Base-by-base conservation (phyloP, 2,888 invertebrate genomes). In the Hypercompe scribonia region DNA sequence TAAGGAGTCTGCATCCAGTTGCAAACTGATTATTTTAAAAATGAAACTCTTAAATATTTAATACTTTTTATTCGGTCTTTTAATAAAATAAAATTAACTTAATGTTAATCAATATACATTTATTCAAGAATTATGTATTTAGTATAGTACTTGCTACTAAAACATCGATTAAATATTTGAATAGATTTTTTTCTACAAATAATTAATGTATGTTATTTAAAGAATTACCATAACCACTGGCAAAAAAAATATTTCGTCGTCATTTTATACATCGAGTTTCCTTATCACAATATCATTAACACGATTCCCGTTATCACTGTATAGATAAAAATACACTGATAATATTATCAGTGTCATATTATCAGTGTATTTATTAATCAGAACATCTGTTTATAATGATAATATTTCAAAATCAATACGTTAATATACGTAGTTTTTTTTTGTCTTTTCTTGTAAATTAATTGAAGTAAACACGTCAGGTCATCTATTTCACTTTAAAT, bases 401-500 rank as follows among this genome's bases (percentile, higher is more conserved):
- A 24, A 3, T 11, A 7, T 54, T 54, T 50, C 50, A 11, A 54
- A 24, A 54, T n/a, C 50, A 54, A 54, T 54, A 24, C n/a, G 24
- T 54, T n/a, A 10, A n/a, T n/a, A n/a, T 0, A 11, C 11, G 39
- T 8, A 36, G 4, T 8, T 36, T 7, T 36, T 36, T 36, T 36
- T 36, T 36, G 8, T 54, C 28, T 58, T 58, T 3, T 15, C 4
- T 28, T 28, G 3, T 15, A 13, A 13, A 58, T n/a, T 28, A 28
- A 28, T 58, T 58, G 4, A 58, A 58, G 34, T 34, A 10, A 36
- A 15, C 36, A 36, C 21, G 8, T 36, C 36, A 18, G 8, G 34
- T 2, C 24, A 36, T 36, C 24, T 13, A 33, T 21, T 18, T 67
- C 28, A 69, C 72, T 80, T 83, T 68, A 83, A 72, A 83, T 69